phyloP scores from a whole-genome alignment of 2,113 vertebrate species.

The Amblyopsis rosae region DNA sequence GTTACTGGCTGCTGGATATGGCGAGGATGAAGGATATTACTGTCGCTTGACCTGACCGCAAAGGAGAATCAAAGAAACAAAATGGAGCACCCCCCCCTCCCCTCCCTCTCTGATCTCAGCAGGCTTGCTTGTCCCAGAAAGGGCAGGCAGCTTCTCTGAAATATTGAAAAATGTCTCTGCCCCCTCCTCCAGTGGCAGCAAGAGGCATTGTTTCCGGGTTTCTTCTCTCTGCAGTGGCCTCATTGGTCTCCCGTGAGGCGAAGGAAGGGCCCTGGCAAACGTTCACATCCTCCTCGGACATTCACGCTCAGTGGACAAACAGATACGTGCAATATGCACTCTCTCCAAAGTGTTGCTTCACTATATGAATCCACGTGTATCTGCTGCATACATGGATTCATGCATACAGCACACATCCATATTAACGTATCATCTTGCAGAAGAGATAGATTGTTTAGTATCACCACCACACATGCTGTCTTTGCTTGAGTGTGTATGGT shows the following conservation, averaged over 20 bases:
- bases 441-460: too few species aligned
- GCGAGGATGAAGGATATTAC: conserved; percentile 63
- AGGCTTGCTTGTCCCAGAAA: conserved; percentile 32
- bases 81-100: conserved; percentile 27
- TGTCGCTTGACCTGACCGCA: conserved; percentile 50
- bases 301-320: conserved; percentile 24
- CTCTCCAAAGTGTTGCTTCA: not conserved
- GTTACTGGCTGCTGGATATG: conserved; percentile 35
- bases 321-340: not conserved
- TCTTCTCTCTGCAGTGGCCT: conserved; percentile 40
- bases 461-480: too few species aligned
- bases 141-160: conserved; percentile 36
- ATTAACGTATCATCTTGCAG: too few species aligned
- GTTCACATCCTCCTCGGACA: conserved; percentile 34
- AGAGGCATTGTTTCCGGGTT: conserved; percentile 16
- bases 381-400: too few species aligned
- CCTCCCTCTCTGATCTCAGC: conserved; percentile 8
- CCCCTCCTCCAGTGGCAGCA: conserved; percentile 19
- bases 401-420: too few species aligned
- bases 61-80: conserved; percentile 51
- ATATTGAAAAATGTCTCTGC: conserved; percentile 36
- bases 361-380: too few species aligned
- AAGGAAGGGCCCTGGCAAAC: conserved; percentile 19
- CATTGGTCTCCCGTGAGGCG: conserved; percentile 42
- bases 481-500: too few species aligned